Evolutionary conservation across 2,113 vertebrate genomes (phyloP).

Genomic region (Bubo blakistoni): DNA sequence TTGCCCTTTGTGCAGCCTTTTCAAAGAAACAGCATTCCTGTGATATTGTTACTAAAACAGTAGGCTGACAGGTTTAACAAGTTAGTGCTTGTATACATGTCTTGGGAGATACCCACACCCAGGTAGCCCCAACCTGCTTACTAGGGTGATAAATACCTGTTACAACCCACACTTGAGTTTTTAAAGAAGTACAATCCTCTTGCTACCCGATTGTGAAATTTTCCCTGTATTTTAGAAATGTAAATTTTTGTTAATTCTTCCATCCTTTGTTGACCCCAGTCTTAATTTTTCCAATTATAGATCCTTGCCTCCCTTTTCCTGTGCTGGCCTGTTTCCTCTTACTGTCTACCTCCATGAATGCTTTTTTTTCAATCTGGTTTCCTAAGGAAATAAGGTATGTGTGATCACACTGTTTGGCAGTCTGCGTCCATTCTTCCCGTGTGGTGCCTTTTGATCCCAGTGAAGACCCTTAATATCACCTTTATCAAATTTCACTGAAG

Average conservation of each 20-base stretch:
- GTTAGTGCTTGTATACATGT: neutral
- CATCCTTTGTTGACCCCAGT: neutral
- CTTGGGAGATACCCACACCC: conserved; percentile 54
- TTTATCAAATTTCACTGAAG: neutral
- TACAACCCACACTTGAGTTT: conserved; percentile 30
- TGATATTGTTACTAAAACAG: conserved; percentile 47
- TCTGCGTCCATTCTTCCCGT: neutral
- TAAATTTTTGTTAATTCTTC: neutral
- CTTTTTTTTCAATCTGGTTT: neutral
- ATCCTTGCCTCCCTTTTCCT: neutral
- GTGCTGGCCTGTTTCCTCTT: neutral
- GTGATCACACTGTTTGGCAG: neutral
- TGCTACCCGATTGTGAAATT: neutral
- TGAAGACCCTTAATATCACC: neutral
- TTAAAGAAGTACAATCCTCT: neutral
- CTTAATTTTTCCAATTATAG: neutral
- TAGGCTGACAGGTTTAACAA: conserved; percentile 52
- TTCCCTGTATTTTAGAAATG: neutral
- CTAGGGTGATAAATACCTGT: conserved; percentile 38
- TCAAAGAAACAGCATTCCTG: conserved; percentile 37
- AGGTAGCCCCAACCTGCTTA: conserved; percentile 48
- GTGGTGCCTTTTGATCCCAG: neutral
- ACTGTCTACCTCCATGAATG: neutral
- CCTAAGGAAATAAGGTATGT: conserved; percentile 6
- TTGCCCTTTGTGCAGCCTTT: conserved; percentile 38